Base-by-base conservation (phyloP, 1,140 invertebrate genomes). In the Solen grandis region DNA sequence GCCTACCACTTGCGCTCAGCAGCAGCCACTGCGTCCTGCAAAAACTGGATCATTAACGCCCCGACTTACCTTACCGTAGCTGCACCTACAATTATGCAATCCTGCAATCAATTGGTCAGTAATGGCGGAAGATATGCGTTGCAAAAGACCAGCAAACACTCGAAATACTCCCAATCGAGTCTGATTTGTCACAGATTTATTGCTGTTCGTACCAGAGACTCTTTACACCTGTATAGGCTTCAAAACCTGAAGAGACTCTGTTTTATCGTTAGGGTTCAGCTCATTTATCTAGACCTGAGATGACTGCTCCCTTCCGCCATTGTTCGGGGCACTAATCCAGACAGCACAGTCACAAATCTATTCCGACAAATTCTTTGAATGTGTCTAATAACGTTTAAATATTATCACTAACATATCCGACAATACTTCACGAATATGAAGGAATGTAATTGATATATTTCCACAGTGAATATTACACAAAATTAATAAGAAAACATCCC, bases 241-340 rank as follows among this genome's bases (percentile, higher is more conserved):
- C 2, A 27, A 59, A 25, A 59, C 57, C 57, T 59, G 57, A 59
- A 59, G 57, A 59, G 57, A 19, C 57, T 59, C 57, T n/a, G 22
- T n/a, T n/a, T n/a, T 27, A 27, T 59, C 57, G 8, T n/a, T 31
- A 59, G 57, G 35, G 19, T 27, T 27, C 57, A 59, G 57, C 3
- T 59, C 19, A 59, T n/a, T n/a, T n/a, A 59, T 27, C 57, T 59
- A 31, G 35, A 8, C 16, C 57, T 59, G 57, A 4, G 3, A 59
- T 27, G n/a, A 31, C 29, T 25, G 22, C 27, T 59, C 57, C 57
- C 57, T 59, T 59, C 57, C 57, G 57, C 57, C 57, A 59, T 59
- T 55, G 54, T 55, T 55, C 54, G n/a, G n/a, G n/a, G n/a, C n/a
- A n/a, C n/a, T n/a, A n/a, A n/a, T n/a, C 54, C 5, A 55, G 27